Evolutionary conservation across 2,797 vertebrate species (phyloP), one percentile per base, ranked within the genome.

Genomic region (Tragelaphus oryx): DNA sequence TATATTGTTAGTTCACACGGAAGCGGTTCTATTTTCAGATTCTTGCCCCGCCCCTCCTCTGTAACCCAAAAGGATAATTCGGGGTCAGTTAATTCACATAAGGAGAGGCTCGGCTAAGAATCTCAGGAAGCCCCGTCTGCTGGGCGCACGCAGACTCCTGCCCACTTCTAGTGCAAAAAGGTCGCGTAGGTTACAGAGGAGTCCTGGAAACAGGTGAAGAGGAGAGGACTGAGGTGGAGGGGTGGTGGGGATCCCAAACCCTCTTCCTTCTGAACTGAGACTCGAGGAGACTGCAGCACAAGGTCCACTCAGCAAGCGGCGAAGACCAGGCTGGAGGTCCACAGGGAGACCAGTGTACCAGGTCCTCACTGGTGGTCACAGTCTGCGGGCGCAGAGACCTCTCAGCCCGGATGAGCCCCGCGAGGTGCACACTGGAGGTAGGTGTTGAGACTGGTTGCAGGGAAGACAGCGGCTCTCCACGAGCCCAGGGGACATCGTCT

Each of bases 121-220:
- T 97, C 93, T 94, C 96, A 79, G 79, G 96, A 89, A 84, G 76
- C 8, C 68, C 81, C 54, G 30, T 89, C 50, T 37, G 65, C n/a
- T 6, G 55, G 79, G 71, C 28, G 11, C 48, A 22, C 1, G 7
- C 84, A 7, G 3, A 62, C 80, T 96, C 89, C 96, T 95, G 92
- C 97, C 96, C 94, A 46, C 78, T 96, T 97, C 75, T 97, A 98
- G 98, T 98, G 98, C 98, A 98, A 97, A 97, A 95, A 87, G 96
- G 68, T 84, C 3, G 4, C 90, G 12, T 33, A 62, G 20, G 81
- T 17, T 11, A 60, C 68, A 60, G 65, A 96, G 91, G 65, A 96
- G 89, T 85, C 87, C 94, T 14, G 48, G 93, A 59, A 87, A 87
- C 50, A 44, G 76, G 78, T 30, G 62, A 75, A 57, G 68, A 59